Evolutionary conservation across 2,797 vertebrate species (phyloP).

Genomic region (Eulemur albifrons): DNA sequence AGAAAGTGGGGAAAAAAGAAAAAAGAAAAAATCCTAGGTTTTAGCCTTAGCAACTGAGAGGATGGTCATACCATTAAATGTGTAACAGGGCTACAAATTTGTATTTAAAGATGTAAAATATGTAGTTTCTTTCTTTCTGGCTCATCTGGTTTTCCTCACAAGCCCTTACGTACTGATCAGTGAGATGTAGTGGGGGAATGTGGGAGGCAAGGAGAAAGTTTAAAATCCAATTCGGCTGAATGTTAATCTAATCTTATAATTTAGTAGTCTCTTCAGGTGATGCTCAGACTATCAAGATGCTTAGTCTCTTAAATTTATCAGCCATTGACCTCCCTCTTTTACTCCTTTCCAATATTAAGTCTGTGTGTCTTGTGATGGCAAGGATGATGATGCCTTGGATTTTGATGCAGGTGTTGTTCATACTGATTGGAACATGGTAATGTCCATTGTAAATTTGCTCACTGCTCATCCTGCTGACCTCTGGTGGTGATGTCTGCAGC

Average conservation of each 20-base stretch:
- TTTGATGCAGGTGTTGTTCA: background rate
- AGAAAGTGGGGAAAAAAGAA: background rate
- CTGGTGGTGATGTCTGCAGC: background rate
- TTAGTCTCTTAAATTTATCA: background rate
- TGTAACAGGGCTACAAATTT: background rate
- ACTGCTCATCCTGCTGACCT: background rate
- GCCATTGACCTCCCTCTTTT: background rate
- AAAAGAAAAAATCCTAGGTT: background rate
- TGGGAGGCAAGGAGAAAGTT: background rate
- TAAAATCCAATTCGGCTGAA: background rate
- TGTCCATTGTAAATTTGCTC: background rate
- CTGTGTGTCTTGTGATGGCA: background rate
- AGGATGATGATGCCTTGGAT: background rate
- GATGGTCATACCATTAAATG: background rate
- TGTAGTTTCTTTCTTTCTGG: background rate
- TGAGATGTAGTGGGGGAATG: background rate
- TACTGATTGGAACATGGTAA: background rate
- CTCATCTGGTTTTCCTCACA: background rate
- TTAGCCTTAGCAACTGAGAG: background rate
- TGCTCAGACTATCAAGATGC: background rate
- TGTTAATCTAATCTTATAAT: background rate
- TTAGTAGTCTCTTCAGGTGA: background rate
- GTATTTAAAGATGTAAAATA: background rate
- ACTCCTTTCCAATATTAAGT: background rate
- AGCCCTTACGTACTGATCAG: background rate